Evolutionary conservation across 2,113 vertebrate genomes (phyloP).

Genomic region (Dipodomys ordii): DNA sequence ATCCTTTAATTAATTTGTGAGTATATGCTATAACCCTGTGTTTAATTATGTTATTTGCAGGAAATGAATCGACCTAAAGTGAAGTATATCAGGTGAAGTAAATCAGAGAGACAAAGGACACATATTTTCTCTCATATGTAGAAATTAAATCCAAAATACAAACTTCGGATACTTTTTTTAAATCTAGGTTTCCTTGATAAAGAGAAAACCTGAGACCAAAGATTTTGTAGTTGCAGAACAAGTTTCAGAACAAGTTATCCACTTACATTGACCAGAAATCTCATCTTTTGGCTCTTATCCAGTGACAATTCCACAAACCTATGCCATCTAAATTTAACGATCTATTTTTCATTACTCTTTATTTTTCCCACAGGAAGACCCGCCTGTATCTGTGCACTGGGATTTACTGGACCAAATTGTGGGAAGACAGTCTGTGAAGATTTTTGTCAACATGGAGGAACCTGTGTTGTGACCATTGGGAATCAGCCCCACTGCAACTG

Average conservation of each 20-base stretch:
- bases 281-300: neutral
- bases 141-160: too few species aligned
- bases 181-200: neutral
- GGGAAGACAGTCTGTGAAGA: conserved; percentile 93
- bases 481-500: conserved; percentile 97
- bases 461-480: conserved; percentile 93
- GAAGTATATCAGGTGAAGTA: too few species aligned
- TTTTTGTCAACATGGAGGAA: conserved; percentile 96
- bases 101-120: too few species aligned
- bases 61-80: too few species aligned
- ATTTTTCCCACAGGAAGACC: conserved; percentile 91
- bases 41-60: too few species aligned
- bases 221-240: neutral
- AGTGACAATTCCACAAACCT: neutral
- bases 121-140: too few species aligned
- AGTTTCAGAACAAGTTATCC: neutral
- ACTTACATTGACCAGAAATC: neutral
- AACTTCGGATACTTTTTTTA: neutral
- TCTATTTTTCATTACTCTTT: neutral
- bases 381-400: conserved; percentile 94
- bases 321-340: neutral
- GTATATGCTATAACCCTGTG: too few species aligned
- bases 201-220: neutral
- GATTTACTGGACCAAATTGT: conserved; percentile 96
- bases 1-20: too few species aligned